Percentiles rank a stretch among this genome's conserved stretches.
These are phyloP conservation scores for Bujurquina vittata DNA, from an alignment of 2,113 vertebrate genomes.

Conservation along the genomic window DNA sequence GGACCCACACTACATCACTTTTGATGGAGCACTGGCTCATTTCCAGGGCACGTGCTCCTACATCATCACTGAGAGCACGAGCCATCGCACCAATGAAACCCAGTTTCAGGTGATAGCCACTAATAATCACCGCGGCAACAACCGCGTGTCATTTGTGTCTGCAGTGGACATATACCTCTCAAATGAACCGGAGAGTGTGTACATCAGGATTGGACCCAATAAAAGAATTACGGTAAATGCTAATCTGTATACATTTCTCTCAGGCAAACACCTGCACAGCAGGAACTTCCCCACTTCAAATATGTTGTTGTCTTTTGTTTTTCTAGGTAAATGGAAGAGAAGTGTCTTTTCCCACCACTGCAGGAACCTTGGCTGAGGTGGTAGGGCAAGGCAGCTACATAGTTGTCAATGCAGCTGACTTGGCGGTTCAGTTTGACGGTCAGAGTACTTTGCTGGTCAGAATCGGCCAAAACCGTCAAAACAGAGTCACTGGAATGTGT, in stretches of 20 bases:
- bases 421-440: constrained; percentile 71
- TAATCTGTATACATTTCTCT: neutral
- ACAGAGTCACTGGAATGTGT: constrained; percentile 71
- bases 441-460: constrained; percentile 57
- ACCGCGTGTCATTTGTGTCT: constrained; percentile 71
- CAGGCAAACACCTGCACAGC: too few relatives aligned
- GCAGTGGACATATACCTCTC: constrained; percentile 71
- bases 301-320: neutral
- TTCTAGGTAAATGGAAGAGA: constrained; percentile 63
- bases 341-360: constrained; percentile 35
- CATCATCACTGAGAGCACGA: constrained; percentile 62
- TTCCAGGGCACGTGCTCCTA: constrained; percentile 84
- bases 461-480: constrained; percentile 17
- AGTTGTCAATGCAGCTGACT: constrained; percentile 40
- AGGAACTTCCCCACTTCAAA: neutral
- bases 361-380: constrained; percentile 45
- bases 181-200: neutral
- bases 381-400: constrained; percentile 44
- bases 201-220: constrained; percentile 64
- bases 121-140: constrained; percentile 71
- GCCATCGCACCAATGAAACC: neutral
- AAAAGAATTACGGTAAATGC: constrained; percentile 62
- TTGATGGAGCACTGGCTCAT: constrained; percentile 79
- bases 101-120: constrained; percentile 67
- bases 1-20: constrained; percentile 82